Conservation (phyloP, 2,888 invertebrate genomes). For the Mythimna pallens region DNA sequence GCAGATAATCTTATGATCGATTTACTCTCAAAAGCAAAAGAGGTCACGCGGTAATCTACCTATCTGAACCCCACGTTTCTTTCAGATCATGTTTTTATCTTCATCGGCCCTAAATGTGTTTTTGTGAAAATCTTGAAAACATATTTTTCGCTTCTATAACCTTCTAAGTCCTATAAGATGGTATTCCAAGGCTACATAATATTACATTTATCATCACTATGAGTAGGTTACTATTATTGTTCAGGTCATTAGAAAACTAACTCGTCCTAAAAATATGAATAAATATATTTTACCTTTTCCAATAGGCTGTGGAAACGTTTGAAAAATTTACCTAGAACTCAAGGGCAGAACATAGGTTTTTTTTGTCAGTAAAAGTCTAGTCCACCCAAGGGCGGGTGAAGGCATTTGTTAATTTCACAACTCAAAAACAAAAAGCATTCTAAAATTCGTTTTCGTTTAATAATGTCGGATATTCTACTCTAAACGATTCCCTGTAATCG, state of each 20-base stretch:
- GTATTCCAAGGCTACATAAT: not conserved
- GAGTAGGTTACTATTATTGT: not conserved
- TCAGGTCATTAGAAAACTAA: not conserved
- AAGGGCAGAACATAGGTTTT: too few species aligned
- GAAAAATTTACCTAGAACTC: too few species aligned
- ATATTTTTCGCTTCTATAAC: conserved; percentile 56
- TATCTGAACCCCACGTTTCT: conserved; percentile 35
- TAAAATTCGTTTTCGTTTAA: too few species aligned
- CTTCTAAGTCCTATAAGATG: not conserved
- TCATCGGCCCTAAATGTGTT: conserved; percentile 57
- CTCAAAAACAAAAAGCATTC: too few species aligned
- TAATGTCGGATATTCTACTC: too few species aligned
- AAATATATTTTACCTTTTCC: not conserved
- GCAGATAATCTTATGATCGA: conserved; percentile 47
- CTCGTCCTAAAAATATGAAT: not conserved
- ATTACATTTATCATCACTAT: not conserved
- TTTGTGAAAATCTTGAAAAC: conserved; percentile 55
- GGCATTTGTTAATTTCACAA: too few species aligned
- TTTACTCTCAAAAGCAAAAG: conserved; percentile 41
- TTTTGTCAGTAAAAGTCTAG: too few species aligned
- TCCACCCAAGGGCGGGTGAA: too few species aligned
- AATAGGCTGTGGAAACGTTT: too few species aligned
- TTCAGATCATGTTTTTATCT: conserved; percentile 58
- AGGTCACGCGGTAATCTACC: conserved; percentile 39
- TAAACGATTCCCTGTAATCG: too few species aligned